phyloP scores from a whole-genome alignment of 2,888 invertebrate species.

The Cerceris ruficornis region DNA sequence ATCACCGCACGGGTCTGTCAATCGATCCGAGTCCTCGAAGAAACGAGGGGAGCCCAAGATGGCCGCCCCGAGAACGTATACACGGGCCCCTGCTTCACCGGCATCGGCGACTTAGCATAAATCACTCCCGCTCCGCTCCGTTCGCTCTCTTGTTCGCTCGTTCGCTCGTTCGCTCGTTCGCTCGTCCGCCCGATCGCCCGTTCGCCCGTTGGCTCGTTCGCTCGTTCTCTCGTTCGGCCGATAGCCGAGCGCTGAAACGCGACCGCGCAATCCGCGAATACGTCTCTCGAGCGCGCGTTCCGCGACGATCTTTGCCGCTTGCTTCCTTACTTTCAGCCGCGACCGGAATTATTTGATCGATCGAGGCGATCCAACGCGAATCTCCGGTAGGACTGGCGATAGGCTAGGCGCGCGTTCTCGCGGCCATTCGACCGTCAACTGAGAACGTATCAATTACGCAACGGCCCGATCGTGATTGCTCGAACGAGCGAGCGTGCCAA shows the following conservation, averaged over 20 bases:
- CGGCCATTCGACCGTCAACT: conserved; percentile 7
- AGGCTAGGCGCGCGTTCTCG: not conserved
- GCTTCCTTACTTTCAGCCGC: too few relatives aligned
- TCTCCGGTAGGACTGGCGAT: not conserved
- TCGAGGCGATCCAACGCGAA: not conserved
- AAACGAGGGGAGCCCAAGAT: conserved; percentile 69
- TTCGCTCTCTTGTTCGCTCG: conserved; percentile 48
- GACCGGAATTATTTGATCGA: too few relatives aligned
- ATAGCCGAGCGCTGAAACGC: conserved; percentile 64
- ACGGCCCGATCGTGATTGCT: conserved; percentile 35
- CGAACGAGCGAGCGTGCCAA: conserved; percentile 29
- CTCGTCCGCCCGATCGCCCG: conserved; percentile 25
- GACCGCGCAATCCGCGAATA: conserved; percentile 49
- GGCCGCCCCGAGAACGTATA: conserved; percentile 66
- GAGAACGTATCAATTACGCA: conserved; percentile 41
- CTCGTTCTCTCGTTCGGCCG: conserved; percentile 45
- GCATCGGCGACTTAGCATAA: conserved; percentile 79
- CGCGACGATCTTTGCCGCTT: not conserved
- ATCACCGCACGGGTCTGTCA: conserved; percentile 64
- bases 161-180: conserved; percentile 20
- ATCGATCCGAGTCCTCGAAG: conserved; percentile 63
- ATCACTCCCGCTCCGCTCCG: conserved; percentile 78
- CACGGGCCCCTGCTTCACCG: conserved; percentile 74
- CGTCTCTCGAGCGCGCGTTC: not conserved
- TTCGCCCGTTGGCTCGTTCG: conserved; percentile 14